Conservation (phyloP, 2,888 invertebrate species). For the Lasioglossum vierecki region DNA sequence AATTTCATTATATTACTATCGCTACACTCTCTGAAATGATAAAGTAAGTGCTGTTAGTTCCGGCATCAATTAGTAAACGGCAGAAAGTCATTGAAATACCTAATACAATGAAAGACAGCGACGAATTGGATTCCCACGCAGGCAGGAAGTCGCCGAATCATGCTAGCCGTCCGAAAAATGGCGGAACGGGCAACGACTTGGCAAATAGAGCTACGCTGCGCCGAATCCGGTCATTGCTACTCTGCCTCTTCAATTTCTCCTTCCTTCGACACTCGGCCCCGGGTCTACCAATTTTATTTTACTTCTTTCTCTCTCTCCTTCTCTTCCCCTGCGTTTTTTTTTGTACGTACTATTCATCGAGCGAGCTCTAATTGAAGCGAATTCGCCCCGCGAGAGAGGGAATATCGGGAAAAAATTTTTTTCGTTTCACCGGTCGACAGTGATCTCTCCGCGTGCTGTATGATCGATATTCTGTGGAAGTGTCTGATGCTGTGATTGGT, state of each 20-base stretch:
- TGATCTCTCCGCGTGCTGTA: constrained; percentile 61
- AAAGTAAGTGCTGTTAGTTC: neutral
- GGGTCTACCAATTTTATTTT: constrained; percentile 9
- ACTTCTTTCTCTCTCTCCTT: neutral
- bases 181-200: constrained; percentile 13
- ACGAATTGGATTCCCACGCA: neutral
- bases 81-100: neutral
- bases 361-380: constrained; percentile 74
- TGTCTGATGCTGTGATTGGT: constrained; percentile 66
- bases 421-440: constrained; percentile 57
- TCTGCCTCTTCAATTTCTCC: constrained; percentile 18
- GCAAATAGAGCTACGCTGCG: constrained; percentile 22
- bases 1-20: too few species aligned
- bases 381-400: constrained; percentile 48
- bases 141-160: constrained; percentile 21
- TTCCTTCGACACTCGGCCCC: constrained; percentile 9
- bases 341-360: constrained; percentile 70
- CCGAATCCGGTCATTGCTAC: constrained; percentile 17
- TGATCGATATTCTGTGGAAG: constrained; percentile 65
- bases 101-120: neutral
- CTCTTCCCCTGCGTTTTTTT: constrained; percentile 20
- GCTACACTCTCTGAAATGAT: too few species aligned
- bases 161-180: constrained; percentile 8
- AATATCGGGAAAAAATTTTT: constrained; percentile 65
- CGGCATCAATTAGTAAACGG: neutral